These are phyloP conservation scores for Pangasius sanitwongsei DNA, from an alignment of 2,797 vertebrate species.

Conservation along the genomic window DNA sequence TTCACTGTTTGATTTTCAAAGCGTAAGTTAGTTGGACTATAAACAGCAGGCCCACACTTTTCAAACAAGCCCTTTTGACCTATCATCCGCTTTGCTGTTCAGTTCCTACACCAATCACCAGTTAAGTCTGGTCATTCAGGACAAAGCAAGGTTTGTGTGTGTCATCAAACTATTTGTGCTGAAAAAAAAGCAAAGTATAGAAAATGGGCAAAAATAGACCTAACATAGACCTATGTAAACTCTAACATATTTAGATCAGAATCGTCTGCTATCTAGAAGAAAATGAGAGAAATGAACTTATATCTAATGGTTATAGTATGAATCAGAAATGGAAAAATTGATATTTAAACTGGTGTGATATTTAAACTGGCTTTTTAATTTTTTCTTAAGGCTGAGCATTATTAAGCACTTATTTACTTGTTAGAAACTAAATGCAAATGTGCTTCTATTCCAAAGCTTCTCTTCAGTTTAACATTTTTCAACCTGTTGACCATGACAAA, in stretches of 20 bases:
- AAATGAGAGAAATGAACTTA: neutral
- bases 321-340: neutral
- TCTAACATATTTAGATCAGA: neutral
- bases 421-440: neutral
- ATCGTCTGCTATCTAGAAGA: neutral
- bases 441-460: neutral
- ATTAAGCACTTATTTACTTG: neutral
- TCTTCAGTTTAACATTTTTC: neutral
- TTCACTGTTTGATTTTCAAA: neutral
- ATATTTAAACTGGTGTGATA: neutral
- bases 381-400: neutral
- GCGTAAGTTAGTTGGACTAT: neutral
- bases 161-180: neutral
- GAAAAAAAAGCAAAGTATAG: neutral
- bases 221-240: neutral
- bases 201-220: neutral
- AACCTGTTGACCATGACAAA: neutral
- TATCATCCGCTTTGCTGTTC: neutral
- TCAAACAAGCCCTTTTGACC: neutral
- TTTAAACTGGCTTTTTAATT: neutral
- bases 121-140: neutral
- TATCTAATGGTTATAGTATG: neutral
- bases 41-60: neutral
- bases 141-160: neutral
- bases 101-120: neutral